These are phyloP conservation scores for Petroica traversi DNA, from an alignment of 2,113 vertebrate genomes.

Conservation along the genomic window DNA sequence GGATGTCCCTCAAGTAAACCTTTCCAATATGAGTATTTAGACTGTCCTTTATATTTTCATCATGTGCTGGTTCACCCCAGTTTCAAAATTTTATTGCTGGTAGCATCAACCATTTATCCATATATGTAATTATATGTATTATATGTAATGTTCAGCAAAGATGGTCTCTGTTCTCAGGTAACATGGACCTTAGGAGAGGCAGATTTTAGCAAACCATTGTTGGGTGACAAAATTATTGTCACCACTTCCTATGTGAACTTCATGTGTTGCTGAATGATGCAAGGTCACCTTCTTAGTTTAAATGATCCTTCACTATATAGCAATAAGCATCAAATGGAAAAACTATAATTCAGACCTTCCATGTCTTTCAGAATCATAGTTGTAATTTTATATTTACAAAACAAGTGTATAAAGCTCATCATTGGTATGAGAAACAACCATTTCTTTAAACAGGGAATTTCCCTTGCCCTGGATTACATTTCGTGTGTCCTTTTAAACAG, in stretches of 20 bases:
- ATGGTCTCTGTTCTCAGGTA: neutral
- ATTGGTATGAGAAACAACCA: neutral
- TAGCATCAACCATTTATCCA: neutral
- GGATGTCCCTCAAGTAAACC: neutral
- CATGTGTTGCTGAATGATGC: neutral
- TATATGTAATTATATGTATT: no score
- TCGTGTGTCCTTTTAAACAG: slow-evolving; percentile 24
- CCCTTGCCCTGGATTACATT: neutral
- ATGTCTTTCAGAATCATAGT: neutral
- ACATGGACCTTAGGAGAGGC: neutral
- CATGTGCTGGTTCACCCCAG: neutral
- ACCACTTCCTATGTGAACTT: neutral
- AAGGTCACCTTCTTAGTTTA: neutral
- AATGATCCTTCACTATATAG: neutral
- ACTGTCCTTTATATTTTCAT: neutral
- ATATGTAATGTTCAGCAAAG: neutral
- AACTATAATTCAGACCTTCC: neutral
- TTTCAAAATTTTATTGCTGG: neutral
- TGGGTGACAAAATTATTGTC: neutral
- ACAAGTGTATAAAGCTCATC: neutral
- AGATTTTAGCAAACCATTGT: neutral
- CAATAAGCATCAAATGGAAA: neutral
- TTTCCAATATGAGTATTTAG: neutral
- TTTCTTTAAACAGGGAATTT: neutral
- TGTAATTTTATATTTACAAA: neutral